Evolutionary conservation across 64 coral and sea anemone species (phyloP), one percentile per base, ranked within the genome.

Genomic region (Cladopsammia gracilis): DNA sequence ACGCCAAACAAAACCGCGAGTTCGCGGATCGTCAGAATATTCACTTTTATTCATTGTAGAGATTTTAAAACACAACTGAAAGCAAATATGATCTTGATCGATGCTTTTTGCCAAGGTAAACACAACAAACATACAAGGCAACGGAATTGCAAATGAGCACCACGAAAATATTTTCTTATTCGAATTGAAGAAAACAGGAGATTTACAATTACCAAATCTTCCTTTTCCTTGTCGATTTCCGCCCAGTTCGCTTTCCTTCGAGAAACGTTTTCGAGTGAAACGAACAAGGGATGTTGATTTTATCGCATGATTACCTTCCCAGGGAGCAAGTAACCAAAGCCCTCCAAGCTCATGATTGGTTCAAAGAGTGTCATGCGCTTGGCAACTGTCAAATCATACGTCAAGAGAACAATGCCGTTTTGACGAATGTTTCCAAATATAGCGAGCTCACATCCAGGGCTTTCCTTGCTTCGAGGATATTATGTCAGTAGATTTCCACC

Each of bases 381-480:
- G 18, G 49, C 62, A 84, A 11, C 80, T 84, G 80, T 68, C 80
- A 84, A 84, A 66, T 25, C 61, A 47, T 24, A 23, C 45, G 61
- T 22, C 61, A 23, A 14, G 18, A 62, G 10, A 84, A 84, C 80
- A 84, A 84, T 67, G 10, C 15, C 6, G 2, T n/a, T 64, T 4
- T 84, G 61, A 84, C 45, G 62, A 67, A 10, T 44, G 80, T 20
- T 84, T 84, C 80, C 80, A 84, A 84, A 84, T 84, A 67, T 84
- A 84, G 46, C 43, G 7, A 23, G 12, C 5, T 6, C 15, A 75
- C n/a, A 49, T 22, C 12, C 8, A 23, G 44, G 61, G 26, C 46
- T 84, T 84, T 25, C 78, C 57, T 82, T 45, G 23, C 24, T 10
- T 10, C 43, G 48, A 52, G 5, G 5, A 14, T n/a, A 52, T 10